Evolutionary conservation across 2,797 vertebrate species (phyloP), one percentile per base, ranked within the genome.

Genomic region (Myripristis murdjan): DNA sequence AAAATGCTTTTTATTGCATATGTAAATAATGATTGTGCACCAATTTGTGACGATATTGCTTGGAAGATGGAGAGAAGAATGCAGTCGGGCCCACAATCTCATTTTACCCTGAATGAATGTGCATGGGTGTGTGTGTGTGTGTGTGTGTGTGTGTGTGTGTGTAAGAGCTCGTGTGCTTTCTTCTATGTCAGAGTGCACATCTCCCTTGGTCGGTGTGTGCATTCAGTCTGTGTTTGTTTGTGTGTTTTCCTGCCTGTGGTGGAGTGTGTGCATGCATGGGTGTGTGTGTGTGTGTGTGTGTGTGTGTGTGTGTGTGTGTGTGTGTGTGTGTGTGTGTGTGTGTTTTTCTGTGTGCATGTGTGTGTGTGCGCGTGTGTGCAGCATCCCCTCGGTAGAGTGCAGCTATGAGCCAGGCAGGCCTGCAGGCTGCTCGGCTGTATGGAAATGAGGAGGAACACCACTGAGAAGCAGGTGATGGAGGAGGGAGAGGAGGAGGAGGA

Each of bases 381-480:
- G 26, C 14, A 5, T 49, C 41, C 51, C 35, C 43, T 62, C 16
- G 3, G 58, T 75, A 46, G 61, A 9, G 59, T 61, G 55, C 65
- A 66, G 70, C 65, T 78, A 79, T 56, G 68, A 79, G 66, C 59
- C 57, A 57, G 77, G 53, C 56, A 61, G 73, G 80, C 43, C 77
- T 82, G 81, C 72, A 72, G 63, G 86, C 84, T 75, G 71, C 71
- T 70, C 64, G 69, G 77, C 71, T 82, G 60, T 80, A 89, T 89
- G 88, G 72, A 91, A 91, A 92, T 88, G 26, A 91, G 81, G 62
- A 75, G 81, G 78, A 76, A 51, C 75, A 65, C 86, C 49, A 64
- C 86, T 89, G 89, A 70, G 86, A 88, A 80, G 84, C 79, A 85
- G 84, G 81, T 87, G 87, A 88, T 84, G 64, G 71, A 77, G 74